A percentile compares a stretch with the other conserved stretches of the same genome.
Conservation (phyloP, 2,113 vertebrate species). For the Clupea harengus region DNA sequence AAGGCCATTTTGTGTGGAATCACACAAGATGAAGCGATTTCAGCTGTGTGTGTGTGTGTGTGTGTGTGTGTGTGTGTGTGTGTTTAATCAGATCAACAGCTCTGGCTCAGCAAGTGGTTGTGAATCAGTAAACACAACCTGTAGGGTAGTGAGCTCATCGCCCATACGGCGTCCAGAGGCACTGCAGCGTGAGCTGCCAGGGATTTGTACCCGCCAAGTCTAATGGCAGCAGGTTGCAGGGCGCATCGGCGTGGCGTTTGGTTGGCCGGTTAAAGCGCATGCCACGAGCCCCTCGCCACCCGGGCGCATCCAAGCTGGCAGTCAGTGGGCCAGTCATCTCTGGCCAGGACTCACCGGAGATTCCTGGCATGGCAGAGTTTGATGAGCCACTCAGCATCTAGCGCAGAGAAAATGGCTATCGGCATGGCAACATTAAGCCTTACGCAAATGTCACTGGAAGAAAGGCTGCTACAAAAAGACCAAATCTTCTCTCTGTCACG, state of each 20-base stretch:
- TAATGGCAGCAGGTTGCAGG: background rate
- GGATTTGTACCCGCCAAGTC: background rate
- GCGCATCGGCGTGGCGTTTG: background rate
- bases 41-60: background rate
- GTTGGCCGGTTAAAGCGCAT: background rate
- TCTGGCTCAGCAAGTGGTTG: background rate
- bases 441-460: background rate
- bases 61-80: background rate
- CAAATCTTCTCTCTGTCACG: background rate
- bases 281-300: background rate
- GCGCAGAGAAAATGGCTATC: background rate
- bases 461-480: background rate
- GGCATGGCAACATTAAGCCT: background rate
- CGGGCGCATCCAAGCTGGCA: background rate
- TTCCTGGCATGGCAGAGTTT: background rate
- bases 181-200: background rate
- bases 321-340: background rate
- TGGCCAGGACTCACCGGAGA: background rate
- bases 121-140: background rate
- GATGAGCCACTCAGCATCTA: background rate
- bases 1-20: background rate
- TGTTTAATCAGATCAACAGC: background rate
- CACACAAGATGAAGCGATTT: background rate
- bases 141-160: background rate
- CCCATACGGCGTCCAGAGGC: background rate